Base-by-base conservation (phyloP, 2,888 invertebrate genomes). In the Podotricha telesiphe region DNA sequence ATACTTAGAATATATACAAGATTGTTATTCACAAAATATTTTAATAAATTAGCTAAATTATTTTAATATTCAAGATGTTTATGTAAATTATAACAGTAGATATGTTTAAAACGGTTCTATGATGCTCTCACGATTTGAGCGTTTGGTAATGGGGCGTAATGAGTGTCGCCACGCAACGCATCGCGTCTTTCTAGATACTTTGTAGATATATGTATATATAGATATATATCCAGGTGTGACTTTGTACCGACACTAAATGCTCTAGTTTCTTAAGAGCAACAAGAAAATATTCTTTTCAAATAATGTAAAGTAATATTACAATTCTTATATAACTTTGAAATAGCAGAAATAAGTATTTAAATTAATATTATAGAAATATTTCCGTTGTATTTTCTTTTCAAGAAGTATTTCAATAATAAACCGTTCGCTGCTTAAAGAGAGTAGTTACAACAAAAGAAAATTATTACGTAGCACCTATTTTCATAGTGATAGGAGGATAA, bases 111-210 rank as follows among this genome's bases (percentile, higher is more conserved):
- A 69, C 59, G 40, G 67, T 63, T 37, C 59, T 61, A 67, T 68
- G 72, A 74, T 67, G 73, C 73, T 74, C 74, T 75, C 73, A 77
- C 75, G 73, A 64, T 74, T 71, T 70, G 72, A 74, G 72, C 72
- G 74, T 78, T 76, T 69, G 77, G 77, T 80, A 80, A 79, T 80
- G 77, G 76, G 67, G 73, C 74, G 76, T 80, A 80, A 80, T 79
- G 76, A 77, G 75, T 74, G 75, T 73, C 73, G 77, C 75, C 76
- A 76, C 78, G 79, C 79, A 77, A 74, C 74, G 59, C 61, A 62
- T 72, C 70, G 64, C 56, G 67, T 71, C 63, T 67, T 53, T 56
- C 34, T 22, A 51, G 63, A 55, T 69, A 28, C 53, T 53, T 53
- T 28, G 28, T 28, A 8, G 28, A 1, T 51, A 15, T 22, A 53